Base-by-base conservation (phyloP, 2,888 invertebrate genomes). In the Bimastos eiseni region DNA sequence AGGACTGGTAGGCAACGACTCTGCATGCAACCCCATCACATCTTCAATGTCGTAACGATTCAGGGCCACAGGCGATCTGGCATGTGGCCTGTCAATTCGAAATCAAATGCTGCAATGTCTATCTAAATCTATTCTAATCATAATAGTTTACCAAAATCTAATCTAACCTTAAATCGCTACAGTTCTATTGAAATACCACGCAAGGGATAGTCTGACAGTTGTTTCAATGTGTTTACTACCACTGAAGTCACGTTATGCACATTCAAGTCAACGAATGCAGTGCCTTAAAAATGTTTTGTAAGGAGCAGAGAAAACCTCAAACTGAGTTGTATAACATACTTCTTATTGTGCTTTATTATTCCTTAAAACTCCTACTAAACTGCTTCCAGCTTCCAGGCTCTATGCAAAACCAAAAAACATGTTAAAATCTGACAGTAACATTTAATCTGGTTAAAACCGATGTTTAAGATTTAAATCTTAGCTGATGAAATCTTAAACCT, bases 21-120 rank as follows among this genome's bases (percentile, higher is more conserved):
- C 88, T 34, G 70, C 55, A 89, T 49, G 49, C 34, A 49, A 36
- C n/a, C n/a, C n/a, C 91, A 36, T 90, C 86, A 36, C 92, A 38
- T 92, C 91, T 83, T 91, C 91, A 4, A 92, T 91, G 95, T 98
- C 98, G 95, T 98, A 98, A 93, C 98, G 96, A 95, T 98, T 98
- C 92, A 98, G 95, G 17, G 98, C 97, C 91, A 98, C 97, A 88
- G 98, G 98, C 24, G 98, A 97, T 95, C 98, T 98, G 95, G 94
- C 93, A 89, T 92, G 92, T 17, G 94, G 93, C 41, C 94, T 94
- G 93, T 37, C 93, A 92, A 88, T 55, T 44, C 8, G 33, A 44
- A 49, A 55, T 55, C 55, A 6, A 44, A 19, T 44, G 41, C 19
- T 55, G 4, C 11, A 70, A 4, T n/a, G 70, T n/a, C n/a, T 70